Conservation (phyloP, 2,113 vertebrate genomes). For the Percina caprodes region DNA sequence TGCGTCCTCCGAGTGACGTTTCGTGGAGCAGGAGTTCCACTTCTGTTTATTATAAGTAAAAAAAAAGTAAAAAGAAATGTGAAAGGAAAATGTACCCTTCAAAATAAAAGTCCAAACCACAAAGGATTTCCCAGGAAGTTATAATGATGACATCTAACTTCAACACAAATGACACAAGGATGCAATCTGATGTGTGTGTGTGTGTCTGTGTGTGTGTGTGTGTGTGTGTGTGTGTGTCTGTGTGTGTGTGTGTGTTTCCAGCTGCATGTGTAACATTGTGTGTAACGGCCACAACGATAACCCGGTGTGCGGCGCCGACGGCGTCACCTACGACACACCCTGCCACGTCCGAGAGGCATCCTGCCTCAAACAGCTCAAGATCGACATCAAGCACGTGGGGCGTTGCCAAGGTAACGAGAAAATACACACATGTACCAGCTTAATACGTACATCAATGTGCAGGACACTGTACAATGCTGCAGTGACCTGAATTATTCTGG, state of each 20-base stretch:
- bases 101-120: neutral
- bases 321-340: constrained; percentile 94
- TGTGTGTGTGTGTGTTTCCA: constrained; percentile 60
- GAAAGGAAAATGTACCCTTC: neutral
- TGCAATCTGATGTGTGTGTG: too few species aligned
- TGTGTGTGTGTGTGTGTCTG: neutral
- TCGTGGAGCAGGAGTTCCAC: too few species aligned
- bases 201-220: too few species aligned
- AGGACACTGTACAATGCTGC: too few species aligned
- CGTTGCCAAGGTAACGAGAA: constrained; percentile 90
- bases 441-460: too few species aligned
- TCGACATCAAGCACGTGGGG: constrained; percentile 95
- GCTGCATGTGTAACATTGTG: constrained; percentile 99
- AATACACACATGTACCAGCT: neutral
- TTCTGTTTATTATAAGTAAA: too few species aligned
- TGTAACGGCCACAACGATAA: constrained; percentile 98
- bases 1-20: too few species aligned
- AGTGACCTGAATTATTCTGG: too few species aligned
- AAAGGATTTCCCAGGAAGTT: neutral
- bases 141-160: neutral
- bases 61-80: too few species aligned
- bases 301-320: constrained; percentile 94
- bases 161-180: neutral
- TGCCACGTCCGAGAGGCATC: constrained; percentile 97
- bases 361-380: constrained; percentile 96